These are phyloP conservation scores for Drosophila tristis DNA, from an alignment of 1,140 invertebrate species.

Conservation along the genomic window DNA sequence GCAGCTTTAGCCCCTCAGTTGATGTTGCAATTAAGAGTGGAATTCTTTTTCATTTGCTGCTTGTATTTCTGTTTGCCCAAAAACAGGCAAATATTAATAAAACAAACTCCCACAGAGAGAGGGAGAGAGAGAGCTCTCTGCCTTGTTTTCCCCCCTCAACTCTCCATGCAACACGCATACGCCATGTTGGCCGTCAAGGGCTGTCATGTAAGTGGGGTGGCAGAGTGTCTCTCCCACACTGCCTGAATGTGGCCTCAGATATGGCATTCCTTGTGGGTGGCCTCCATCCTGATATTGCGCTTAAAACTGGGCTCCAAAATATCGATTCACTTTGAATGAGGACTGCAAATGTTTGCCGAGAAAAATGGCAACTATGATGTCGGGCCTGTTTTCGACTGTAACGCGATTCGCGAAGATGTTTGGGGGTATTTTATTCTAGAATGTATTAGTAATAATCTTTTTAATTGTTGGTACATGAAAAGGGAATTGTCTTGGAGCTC, in stretches of 20 bases:
- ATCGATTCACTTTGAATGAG: too few relatives aligned
- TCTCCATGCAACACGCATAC: slow-evolving; percentile 65
- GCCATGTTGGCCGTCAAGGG: slow-evolving; percentile 73
- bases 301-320: too few relatives aligned
- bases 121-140: too few relatives aligned
- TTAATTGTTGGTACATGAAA: too few relatives aligned
- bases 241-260: slow-evolving; percentile 2
- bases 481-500: too few relatives aligned
- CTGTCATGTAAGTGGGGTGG: slow-evolving; percentile 72
- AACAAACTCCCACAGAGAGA: slow-evolving; percentile 6
- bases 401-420: too few relatives aligned
- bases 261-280: background rate
- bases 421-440: too few relatives aligned
- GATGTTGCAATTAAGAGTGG: slow-evolving; percentile 71
- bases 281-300: too few relatives aligned
- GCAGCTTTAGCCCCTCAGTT: slow-evolving; percentile 49
- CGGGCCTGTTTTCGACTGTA: background rate
- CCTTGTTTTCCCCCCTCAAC: slow-evolving; percentile 2
- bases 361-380: too few relatives aligned
- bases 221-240: slow-evolving; percentile 15
- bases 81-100: slow-evolving; percentile 58
- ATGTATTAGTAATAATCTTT: too few relatives aligned
- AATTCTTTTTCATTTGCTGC: slow-evolving; percentile 67
- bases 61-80: slow-evolving; percentile 55
- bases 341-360: too few relatives aligned